These are phyloP conservation scores for Chrysopa pallens DNA, from an alignment of 1,140 invertebrate species.

Conservation along the genomic window DNA sequence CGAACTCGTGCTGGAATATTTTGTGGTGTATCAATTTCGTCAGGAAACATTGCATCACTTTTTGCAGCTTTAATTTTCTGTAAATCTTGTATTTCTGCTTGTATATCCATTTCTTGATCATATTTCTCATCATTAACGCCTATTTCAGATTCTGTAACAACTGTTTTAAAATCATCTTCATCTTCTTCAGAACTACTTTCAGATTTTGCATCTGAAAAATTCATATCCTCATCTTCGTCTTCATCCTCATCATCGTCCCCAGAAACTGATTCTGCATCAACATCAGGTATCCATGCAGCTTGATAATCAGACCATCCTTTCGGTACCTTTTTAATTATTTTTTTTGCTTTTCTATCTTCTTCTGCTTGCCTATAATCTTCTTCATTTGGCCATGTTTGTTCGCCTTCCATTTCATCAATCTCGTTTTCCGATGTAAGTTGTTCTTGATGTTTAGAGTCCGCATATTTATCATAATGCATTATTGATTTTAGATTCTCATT, in stretches of 20 bases:
- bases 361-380: constrained; percentile 67
- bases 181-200: constrained; percentile 31
- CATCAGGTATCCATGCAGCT: constrained; percentile 79
- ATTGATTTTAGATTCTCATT: too few relatives aligned
- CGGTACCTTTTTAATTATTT: constrained; percentile 59
- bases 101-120: constrained; percentile 41
- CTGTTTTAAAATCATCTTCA: constrained; percentile 40
- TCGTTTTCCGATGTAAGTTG: constrained; percentile 61
- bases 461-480: too few relatives aligned
- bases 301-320: constrained; percentile 94
- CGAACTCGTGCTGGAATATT: constrained; percentile 60
- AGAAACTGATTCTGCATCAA: constrained; percentile 22
- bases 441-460: constrained; percentile 50
- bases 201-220: constrained; percentile 33
- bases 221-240: constrained; percentile 20
- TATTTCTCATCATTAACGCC: constrained; percentile 24
- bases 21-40: constrained; percentile 92
- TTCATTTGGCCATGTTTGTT: constrained; percentile 91
- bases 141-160: constrained; percentile 42
- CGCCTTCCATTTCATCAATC: constrained; percentile 81
- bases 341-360: constrained; percentile 26
- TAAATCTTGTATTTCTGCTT: constrained; percentile 53
- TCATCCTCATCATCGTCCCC: constrained; percentile 22
- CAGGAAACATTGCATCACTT: constrained; percentile 79
- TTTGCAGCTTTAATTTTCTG: constrained; percentile 60